phyloP scores from a whole-genome alignment of 1,140 invertebrate genomes.

The Drosophila repletoides region DNA sequence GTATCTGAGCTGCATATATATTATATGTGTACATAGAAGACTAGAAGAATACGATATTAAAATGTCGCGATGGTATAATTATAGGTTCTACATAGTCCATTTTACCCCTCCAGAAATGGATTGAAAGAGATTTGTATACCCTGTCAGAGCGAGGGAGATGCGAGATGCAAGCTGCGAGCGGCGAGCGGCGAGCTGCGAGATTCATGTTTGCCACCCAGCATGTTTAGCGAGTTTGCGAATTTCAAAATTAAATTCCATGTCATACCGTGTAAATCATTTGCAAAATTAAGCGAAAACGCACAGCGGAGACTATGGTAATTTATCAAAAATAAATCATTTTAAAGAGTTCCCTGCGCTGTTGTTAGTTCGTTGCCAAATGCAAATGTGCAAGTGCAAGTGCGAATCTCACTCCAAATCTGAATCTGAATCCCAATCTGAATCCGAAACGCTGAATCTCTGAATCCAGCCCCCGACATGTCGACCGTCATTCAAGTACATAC shows the following conservation, averaged over 20 bases:
- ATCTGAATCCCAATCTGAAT: slow-evolving; percentile 2
- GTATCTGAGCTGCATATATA: too few species aligned
- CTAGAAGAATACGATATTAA: too few species aligned
- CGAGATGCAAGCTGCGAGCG: too few species aligned
- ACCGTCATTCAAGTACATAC: slow-evolving; percentile 39
- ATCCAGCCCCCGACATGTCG: background rate
- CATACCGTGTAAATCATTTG: slow-evolving; percentile 80
- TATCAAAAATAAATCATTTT: slow-evolving; percentile 82
- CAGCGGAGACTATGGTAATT: slow-evolving; percentile 63
- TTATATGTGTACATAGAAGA: too few species aligned
- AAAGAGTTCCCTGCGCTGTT: slow-evolving; percentile 53
- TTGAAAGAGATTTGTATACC: slow-evolving; percentile 4
- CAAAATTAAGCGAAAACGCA: slow-evolving; percentile 59
- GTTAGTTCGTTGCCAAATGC: too few species aligned
- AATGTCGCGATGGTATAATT: slow-evolving; percentile 36
- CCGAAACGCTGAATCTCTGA: slow-evolving; percentile 1
- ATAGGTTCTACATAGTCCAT: slow-evolving; percentile 6
- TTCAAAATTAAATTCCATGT: slow-evolving; percentile 81
- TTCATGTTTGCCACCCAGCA: slow-evolving; percentile 80
- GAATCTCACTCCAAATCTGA: slow-evolving; percentile 1
- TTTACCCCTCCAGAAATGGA: background rate
- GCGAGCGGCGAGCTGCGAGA: too few species aligned
- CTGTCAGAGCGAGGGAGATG: too few species aligned
- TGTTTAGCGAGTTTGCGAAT: slow-evolving; percentile 77
- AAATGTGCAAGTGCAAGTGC: slow-evolving; percentile 49